phyloP scores from a whole-genome alignment of 2,113 vertebrate species.

The Cephalophus harveyi region DNA sequence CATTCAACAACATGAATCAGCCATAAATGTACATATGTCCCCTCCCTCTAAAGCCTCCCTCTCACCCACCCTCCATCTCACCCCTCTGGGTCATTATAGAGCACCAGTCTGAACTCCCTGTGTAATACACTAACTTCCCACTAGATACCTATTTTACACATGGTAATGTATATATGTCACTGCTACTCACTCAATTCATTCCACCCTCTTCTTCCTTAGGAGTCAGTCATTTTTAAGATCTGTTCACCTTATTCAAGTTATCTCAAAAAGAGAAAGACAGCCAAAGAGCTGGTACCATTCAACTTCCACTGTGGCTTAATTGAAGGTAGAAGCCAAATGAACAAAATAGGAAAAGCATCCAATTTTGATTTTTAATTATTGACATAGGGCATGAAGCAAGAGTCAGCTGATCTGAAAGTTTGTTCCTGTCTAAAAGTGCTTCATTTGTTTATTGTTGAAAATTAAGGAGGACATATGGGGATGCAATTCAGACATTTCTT shows the following conservation, averaged over 20 bases:
- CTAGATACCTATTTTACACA: not conserved
- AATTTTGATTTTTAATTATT: not conserved
- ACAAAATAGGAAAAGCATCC: not conserved
- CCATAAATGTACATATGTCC: not conserved
- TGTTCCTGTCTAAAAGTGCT: not conserved
- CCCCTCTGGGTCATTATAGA: not conserved
- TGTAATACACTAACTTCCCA: not conserved
- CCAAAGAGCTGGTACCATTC: not conserved
- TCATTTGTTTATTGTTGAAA: not conserved
- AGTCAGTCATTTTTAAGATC: constrained; percentile 51
- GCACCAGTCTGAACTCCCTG: not conserved
- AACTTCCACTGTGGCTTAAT: not conserved
- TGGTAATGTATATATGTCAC: not conserved
- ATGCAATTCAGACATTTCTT: not conserved
- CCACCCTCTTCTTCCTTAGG: not conserved
- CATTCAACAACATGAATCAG: not conserved
- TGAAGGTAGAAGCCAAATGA: not conserved
- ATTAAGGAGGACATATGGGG: not conserved
- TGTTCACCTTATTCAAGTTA: not conserved
- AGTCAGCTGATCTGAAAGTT: not conserved
- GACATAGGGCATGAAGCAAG: not conserved
- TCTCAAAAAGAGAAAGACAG: not conserved
- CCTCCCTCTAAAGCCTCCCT: not conserved
- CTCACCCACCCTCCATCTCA: not conserved
- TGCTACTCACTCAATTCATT: not conserved